phyloP scores from a whole-genome alignment of 2,888 invertebrate genomes.

The Iselma pallidipennis region DNA sequence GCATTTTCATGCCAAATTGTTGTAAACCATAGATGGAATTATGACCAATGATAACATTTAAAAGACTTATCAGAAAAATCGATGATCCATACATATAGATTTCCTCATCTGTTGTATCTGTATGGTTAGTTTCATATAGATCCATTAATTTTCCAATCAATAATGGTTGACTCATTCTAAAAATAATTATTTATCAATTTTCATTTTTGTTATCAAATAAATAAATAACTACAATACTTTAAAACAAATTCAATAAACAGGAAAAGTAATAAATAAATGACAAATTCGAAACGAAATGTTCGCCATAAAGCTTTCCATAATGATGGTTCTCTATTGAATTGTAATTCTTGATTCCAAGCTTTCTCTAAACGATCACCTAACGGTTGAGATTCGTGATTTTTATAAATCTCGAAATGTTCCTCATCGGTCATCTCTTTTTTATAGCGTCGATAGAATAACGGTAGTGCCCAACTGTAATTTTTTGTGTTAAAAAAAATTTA shows the following conservation, averaged over 20 bases:
- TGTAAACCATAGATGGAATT: constrained; percentile 84
- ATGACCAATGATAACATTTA: constrained; percentile 67
- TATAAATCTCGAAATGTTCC: constrained; percentile 56
- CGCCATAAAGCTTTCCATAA: constrained; percentile 1
- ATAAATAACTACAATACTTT: constrained; percentile 2
- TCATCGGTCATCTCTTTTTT: constrained; percentile 54
- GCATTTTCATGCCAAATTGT: constrained; percentile 80
- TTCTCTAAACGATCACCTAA: constrained; percentile 48
- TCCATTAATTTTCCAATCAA: constrained; percentile 56
- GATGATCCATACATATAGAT: constrained; percentile 77
- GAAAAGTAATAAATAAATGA: neutral
- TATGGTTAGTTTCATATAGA: constrained; percentile 60
- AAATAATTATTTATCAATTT: neutral
- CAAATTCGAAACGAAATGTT: neutral
- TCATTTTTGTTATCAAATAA: neutral
- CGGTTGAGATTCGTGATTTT: constrained; percentile 44
- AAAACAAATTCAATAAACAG: constrained; percentile 16
- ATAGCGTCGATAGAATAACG: constrained; percentile 54
- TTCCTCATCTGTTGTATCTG: constrained; percentile 50
- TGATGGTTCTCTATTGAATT: neutral
- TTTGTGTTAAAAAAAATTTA: constrained; percentile 6
- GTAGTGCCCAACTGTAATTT: constrained; percentile 55
- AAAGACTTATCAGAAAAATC: constrained; percentile 70
- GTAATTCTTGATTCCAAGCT: constrained; percentile 26
- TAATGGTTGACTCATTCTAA: constrained; percentile 24